Percentiles rank a stretch among this genome's conserved stretches.
Evolutionary conservation across 2,888 invertebrate genomes (phyloP).

Genomic region (Conomelus anceps): DNA sequence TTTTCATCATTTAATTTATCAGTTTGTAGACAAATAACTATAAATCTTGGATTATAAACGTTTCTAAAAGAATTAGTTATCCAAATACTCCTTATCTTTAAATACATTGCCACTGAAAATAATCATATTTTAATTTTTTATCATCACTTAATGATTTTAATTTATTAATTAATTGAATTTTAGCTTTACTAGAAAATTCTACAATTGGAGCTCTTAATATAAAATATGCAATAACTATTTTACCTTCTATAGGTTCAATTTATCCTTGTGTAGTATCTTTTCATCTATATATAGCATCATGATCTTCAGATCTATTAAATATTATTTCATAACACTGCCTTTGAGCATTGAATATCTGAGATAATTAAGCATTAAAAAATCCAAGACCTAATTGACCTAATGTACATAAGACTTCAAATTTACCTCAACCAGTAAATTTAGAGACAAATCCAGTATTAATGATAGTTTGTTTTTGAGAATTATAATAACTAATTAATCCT

Average conservation of each 20-base stretch:
- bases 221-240: neutral
- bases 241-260: neutral
- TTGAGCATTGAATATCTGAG: slow-evolving; percentile 5
- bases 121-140: neutral
- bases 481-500: neutral
- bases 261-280: neutral
- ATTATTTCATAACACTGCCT: slow-evolving; percentile 8
- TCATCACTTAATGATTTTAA: neutral
- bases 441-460: neutral
- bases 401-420: slow-evolving; percentile 3
- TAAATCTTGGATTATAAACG: neutral
- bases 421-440: neutral
- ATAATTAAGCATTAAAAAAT: neutral
- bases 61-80: slow-evolving; percentile 9
- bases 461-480: neutral
- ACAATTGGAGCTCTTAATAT: slow-evolving; percentile 1
- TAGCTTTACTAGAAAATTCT: neutral
- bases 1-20: neutral
- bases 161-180: slow-evolving; percentile 2
- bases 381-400: slow-evolving; percentile 9
- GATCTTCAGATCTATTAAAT: slow-evolving; percentile 9
- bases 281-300: slow-evolving; percentile 1
- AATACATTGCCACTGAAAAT: slow-evolving; percentile 13
- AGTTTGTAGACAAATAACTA: neutral
- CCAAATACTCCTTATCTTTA: slow-evolving; percentile 2